phyloP scores from a whole-genome alignment of 2,888 invertebrate species.

The Camponotus fellah region DNA sequence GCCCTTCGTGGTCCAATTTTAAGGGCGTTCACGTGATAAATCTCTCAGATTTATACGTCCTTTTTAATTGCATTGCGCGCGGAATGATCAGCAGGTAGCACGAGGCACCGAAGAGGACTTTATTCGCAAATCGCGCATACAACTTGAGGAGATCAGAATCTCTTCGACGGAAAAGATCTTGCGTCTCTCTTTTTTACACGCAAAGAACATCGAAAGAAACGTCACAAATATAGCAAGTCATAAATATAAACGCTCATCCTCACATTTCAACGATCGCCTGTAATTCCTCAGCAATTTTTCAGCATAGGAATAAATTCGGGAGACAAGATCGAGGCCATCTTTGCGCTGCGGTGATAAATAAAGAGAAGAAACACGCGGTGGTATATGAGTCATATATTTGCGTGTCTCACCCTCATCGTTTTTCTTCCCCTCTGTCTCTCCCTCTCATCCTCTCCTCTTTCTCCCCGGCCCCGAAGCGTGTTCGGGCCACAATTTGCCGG shows the following conservation, averaged over 20 bases:
- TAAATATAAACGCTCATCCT: background rate
- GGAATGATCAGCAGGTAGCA: conserved; percentile 19
- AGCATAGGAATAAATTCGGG: conserved; percentile 29
- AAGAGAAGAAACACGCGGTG: conserved; percentile 2
- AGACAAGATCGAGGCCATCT: conserved; percentile 30
- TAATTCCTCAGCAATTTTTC: background rate
- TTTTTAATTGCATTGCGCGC: conserved; percentile 50
- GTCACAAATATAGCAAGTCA: conserved; percentile 14
- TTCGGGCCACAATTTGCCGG: conserved; percentile 72
- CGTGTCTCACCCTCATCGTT: background rate
- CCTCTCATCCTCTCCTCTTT: conserved; percentile 4
- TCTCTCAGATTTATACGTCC: conserved; percentile 49
- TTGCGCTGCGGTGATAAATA: background rate
- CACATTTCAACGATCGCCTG: background rate
- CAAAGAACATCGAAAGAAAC: background rate
- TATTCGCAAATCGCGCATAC: conserved; percentile 11
- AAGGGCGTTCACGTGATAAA: conserved; percentile 52
- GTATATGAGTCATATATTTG: conserved; percentile 31
- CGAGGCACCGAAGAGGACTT: conserved; percentile 29
- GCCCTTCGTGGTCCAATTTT: conserved; percentile 35
- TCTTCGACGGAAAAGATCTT: conserved; percentile 23
- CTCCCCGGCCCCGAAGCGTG: conserved; percentile 65
- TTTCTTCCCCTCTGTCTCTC: background rate
- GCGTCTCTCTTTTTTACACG: too few species aligned
- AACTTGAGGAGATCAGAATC: conserved; percentile 22